phyloP scores from a whole-genome alignment of 2,888 invertebrate genomes.

The Melipona beecheii region DNA sequence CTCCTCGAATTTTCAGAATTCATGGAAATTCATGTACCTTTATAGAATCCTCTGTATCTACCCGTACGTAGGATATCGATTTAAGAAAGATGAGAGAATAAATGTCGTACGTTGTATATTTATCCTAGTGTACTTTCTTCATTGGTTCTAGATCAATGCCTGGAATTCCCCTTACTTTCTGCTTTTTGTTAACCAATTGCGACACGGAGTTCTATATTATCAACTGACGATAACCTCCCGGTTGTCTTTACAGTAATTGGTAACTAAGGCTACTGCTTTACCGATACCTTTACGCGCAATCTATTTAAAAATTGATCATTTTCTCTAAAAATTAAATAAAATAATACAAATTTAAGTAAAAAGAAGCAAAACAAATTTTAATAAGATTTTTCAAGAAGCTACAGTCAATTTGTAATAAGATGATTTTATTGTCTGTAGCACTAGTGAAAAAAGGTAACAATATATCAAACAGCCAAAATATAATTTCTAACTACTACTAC shows the following conservation, averaged over 20 bases:
- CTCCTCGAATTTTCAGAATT: conserved; percentile 53
- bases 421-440: no score
- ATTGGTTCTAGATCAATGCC: neutral
- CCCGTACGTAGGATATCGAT: conserved; percentile 57
- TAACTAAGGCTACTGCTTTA: neutral
- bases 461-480: no score
- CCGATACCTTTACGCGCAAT: neutral
- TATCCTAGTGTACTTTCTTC: neutral
- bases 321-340: no score
- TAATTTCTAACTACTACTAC: neutral
- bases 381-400: neutral
- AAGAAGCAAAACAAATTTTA: neutral
- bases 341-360: neutral
- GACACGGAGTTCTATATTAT: neutral
- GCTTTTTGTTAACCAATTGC: no score
- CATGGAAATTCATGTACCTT: conserved; percentile 58
- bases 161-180: neutral
- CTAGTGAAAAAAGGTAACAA: neutral
- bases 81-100: conserved; percentile 57
- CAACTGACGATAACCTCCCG: neutral
- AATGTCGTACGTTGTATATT: conserved; percentile 66
- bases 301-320: neutral
- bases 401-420: neutral
- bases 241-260: neutral
- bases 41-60: conserved; percentile 60